Evolutionary conservation across 1,140 invertebrate species (phyloP).

Genomic region (Drosophila navojoa): DNA sequence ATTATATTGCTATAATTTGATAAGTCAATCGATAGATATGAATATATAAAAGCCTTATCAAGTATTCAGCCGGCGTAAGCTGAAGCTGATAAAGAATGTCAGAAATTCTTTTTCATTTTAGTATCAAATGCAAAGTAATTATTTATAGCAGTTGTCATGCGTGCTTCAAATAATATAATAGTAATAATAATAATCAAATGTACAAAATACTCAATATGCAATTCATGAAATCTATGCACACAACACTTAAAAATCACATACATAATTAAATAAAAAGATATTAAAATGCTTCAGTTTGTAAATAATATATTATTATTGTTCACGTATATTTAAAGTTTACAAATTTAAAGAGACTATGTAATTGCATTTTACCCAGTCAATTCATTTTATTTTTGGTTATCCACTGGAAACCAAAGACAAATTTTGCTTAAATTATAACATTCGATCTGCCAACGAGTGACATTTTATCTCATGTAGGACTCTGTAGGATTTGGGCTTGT

Average conservation of each 20-base stretch:
- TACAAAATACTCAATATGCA: no score
- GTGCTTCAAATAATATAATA: no score
- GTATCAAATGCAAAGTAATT: not conserved
- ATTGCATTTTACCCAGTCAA: conserved; percentile 76
- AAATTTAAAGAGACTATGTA: conserved; percentile 63
- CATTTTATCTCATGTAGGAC: not conserved
- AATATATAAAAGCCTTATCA: not conserved
- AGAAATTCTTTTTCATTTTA: no score
- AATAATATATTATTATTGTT: conserved; percentile 50
- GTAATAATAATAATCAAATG: no score
- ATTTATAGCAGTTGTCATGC: no score
- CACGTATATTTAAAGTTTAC: conserved; percentile 73
- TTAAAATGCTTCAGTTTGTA: conserved; percentile 35
- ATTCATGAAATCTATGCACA: no score
- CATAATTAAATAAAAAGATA: not conserved
- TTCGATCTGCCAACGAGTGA: conserved; percentile 28
- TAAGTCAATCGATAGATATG: not conserved
- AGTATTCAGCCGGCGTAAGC: no score
- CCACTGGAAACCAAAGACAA: conserved; percentile 71
- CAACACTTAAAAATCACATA: no score
- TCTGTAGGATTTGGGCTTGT: not conserved
- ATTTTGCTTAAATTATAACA: conserved; percentile 70
- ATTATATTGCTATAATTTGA: not conserved
- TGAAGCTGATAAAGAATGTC: no score
- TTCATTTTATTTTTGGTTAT: conserved; percentile 57